Conservation (phyloP, 2,797 vertebrate genomes). For the Macrochelys suwanniensis region DNA sequence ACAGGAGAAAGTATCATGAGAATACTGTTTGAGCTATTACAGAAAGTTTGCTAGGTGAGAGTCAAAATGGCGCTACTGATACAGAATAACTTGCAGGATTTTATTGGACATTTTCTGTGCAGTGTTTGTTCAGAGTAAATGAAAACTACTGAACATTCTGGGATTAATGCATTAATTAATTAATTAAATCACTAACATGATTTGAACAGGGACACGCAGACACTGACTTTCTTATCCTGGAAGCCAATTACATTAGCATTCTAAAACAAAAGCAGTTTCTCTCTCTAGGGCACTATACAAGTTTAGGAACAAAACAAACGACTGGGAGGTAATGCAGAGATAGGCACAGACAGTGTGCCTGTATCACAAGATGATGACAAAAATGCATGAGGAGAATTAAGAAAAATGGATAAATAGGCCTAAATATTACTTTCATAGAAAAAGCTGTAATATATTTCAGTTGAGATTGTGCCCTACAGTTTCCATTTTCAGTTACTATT, state of each 20-base stretch:
- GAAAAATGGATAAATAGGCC: constrained; percentile 32
- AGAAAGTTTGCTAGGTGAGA: background rate
- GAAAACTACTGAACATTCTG: background rate
- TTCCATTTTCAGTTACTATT: background rate
- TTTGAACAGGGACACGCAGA: background rate
- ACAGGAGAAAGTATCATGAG: background rate
- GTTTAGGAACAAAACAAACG: background rate
- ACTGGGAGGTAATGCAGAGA: background rate
- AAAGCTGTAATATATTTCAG: background rate
- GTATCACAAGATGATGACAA: background rate
- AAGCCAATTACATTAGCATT: background rate
- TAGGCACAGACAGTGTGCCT: background rate
- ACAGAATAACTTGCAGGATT: background rate
- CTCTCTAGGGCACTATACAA: background rate
- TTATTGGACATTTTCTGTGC: background rate
- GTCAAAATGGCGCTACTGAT: background rate
- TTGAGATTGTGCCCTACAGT: background rate
- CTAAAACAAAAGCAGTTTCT: background rate
- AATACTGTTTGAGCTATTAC: background rate
- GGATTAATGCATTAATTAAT: background rate
- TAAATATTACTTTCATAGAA: background rate
- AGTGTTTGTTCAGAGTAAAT: background rate
- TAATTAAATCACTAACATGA: background rate
- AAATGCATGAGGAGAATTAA: background rate
- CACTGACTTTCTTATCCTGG: background rate